These are phyloP conservation scores for Psephotus haematonotus DNA, from an alignment of 2,113 vertebrate genomes.

Conservation along the genomic window DNA sequence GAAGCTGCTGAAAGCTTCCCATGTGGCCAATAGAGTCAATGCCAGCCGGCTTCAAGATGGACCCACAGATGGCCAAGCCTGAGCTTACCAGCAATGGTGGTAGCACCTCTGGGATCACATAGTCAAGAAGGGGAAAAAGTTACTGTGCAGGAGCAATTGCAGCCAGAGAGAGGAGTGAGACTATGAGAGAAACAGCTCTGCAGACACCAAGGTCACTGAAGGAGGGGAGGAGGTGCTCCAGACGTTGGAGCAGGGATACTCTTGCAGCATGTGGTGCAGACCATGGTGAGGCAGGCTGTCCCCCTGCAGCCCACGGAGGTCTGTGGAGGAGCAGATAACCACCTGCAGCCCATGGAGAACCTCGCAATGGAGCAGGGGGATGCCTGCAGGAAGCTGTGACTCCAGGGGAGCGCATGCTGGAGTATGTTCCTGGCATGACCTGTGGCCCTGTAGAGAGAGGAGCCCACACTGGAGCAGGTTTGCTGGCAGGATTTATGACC, in stretches of 20 bases:
- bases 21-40: background rate
- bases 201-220: background rate
- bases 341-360: background rate
- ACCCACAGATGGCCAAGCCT: rapidly evolving
- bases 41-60: background rate
- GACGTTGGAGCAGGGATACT: background rate
- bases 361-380: background rate
- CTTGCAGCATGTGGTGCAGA: background rate
- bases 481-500: background rate
- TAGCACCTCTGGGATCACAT: background rate
- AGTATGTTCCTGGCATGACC: background rate
- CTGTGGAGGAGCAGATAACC: background rate
- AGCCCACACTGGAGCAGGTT: background rate
- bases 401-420: background rate
- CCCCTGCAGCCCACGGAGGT: background rate
- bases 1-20: background rate
- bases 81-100: background rate
- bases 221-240: background rate
- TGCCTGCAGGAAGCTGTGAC: background rate
- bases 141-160: background rate
- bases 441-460: background rate
- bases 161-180: background rate
- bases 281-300: background rate
- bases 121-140: background rate
- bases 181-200: background rate